Base-by-base conservation (phyloP, 92 coral and sea anemone genomes). In the Phenganax stokvisi region DNA sequence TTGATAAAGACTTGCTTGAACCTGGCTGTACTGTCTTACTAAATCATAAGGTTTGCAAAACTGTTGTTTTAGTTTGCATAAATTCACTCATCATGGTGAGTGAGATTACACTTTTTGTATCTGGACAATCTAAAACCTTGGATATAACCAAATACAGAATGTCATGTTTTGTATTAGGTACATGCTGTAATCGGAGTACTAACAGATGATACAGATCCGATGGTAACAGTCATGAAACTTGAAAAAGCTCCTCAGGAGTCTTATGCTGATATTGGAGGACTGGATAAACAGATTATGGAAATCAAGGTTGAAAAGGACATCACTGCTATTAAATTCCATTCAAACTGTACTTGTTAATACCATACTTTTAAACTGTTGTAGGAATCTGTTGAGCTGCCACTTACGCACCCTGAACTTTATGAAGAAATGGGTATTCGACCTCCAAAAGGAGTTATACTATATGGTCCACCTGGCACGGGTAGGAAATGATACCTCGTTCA, bases 171-270 rank as follows among this genome's bases (percentile, higher is more conserved):
- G 72, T 54, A 28, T 17, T 81, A 94, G 98, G 98, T 94, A 16
- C 99, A 96, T 87, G 99, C 99, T 20, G 99, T 96, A 5, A 97
- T 96, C 15, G 99, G 99, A 56, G 99, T 96, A 16, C 78, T 96
- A 55, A 88, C 96, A 53, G 99, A 96, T 76, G 99, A 96, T 77
- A 89, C 99, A 29, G 99, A 96, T 75, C 99, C 99, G 11, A 96
- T 96, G 99, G 99, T 96, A 3, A 96, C 99, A n/a, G 99, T 96
- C n/a, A 96, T 96, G 99, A 96, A 96, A 83, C 87, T 96, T 52
- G 99, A 96, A 72, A 96, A 96, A 67, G 99, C 99, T 25, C 99
- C 99, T n/a, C 97, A 96, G 67, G 99, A 96, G 84, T 96, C 99
- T 0, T 96, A 96, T 84, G 99, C 99, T 0, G 99, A 96, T 67